Evolutionary conservation across 2,888 invertebrate species (phyloP).

Genomic region (Anthophora plumipes): DNA sequence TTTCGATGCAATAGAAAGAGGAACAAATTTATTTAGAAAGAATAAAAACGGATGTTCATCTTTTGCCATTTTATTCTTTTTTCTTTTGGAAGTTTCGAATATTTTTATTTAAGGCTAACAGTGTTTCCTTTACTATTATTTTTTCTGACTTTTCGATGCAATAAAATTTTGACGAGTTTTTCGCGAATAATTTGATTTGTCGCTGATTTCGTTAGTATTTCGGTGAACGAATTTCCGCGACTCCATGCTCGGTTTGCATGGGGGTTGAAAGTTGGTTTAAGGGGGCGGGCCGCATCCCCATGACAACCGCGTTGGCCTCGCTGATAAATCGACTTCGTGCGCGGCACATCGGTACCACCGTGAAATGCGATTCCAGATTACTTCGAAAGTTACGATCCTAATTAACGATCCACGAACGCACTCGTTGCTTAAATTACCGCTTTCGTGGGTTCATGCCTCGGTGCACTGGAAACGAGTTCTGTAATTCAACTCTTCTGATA

Average conservation of each 20-base stretch:
- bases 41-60: too few species aligned
- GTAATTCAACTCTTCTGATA: conserved; percentile 63
- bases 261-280: conserved; percentile 70
- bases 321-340: conserved; percentile 78
- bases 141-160: too few species aligned
- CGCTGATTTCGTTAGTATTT: background rate
- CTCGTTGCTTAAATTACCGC: conserved; percentile 69
- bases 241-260: conserved; percentile 68
- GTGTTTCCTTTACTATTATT: too few species aligned
- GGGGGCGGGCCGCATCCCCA: conserved; percentile 80
- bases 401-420: conserved; percentile 71
- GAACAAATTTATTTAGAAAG: too few species aligned
- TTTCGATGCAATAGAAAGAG: too few species aligned
- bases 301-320: conserved; percentile 78
- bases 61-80: too few species aligned
- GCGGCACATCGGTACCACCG: conserved; percentile 72
- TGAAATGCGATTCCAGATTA: conserved; percentile 75
- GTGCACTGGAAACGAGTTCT: conserved; percentile 57
- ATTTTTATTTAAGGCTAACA: too few species aligned
- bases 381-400: conserved; percentile 71
- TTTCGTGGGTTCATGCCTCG: conserved; percentile 60
- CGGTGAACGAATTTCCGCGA: conserved; percentile 51
- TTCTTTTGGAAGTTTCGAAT: background rate
- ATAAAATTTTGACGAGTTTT: too few species aligned
- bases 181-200: background rate